Base-by-base conservation (phyloP, 2,113 vertebrate genomes). In the Takifugu flavidus region DNA sequence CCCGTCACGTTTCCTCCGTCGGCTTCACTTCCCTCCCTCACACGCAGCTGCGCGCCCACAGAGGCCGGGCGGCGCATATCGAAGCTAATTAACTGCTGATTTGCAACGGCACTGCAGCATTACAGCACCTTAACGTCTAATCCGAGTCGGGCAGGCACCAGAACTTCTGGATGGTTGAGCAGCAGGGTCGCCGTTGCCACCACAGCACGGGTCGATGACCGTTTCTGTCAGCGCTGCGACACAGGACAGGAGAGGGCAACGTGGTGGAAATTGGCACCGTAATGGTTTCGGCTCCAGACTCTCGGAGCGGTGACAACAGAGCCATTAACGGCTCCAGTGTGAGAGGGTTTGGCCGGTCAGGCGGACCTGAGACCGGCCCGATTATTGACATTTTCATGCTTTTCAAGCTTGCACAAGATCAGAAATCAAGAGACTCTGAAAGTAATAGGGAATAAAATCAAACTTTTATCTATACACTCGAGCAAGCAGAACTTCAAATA, bases 271-370 rank as follows among this genome's bases (percentile, higher is more conserved):
- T 57, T 47, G 78, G 63, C 63, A 55, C 62, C 1, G 61, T 73
- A 69, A 72, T 75, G 77, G 69, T 78, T 75, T 83, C 63, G 75
- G 72, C 53, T 67, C 47, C 13, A 5, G 62, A 55, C 69, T 67
- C 60, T 75, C 45, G 54, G 75, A 86, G 72, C 82, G 75, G 78
- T 42, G 78, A 78, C 67, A 84, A 1, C 72, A 76, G 72, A 76
- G 34, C 79, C 77, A 83, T 82, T 83, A 84, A 68, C 63, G 53
- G 70, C 56, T 56, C 70, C 61, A 59, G 68, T 62, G 54, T 76
- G 68, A 51, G 61, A 51, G 61, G 67, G 71, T 77, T 75, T 75
- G 66, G 58, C 57, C 46, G 59, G 63, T 49, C 56, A 74, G 63
- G 59, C 52, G 25, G 74, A 54, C 72, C 50, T 25, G 13, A 67